These are phyloP conservation scores for Collichthys lucidus DNA, from an alignment of 2,113 vertebrate species.

Conservation along the genomic window DNA sequence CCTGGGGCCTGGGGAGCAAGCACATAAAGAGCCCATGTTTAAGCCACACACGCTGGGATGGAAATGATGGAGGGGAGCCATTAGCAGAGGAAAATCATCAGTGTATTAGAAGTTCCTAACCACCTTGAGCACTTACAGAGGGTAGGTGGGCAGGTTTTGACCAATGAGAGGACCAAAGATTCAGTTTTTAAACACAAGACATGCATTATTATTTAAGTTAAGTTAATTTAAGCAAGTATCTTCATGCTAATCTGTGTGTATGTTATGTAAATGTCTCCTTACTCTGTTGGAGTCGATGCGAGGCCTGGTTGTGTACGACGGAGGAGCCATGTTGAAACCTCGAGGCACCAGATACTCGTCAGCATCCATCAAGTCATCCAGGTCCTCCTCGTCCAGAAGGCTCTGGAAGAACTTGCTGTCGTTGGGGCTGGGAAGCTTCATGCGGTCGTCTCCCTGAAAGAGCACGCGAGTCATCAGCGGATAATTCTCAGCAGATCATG, in stretches of 20 bases:
- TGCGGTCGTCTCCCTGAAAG: constrained; percentile 93
- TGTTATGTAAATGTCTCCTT: constrained; percentile 68
- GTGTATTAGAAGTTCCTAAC: constrained; percentile 54
- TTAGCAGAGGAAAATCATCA: constrained; percentile 59
- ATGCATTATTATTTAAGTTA: background rate
- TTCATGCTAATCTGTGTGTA: background rate
- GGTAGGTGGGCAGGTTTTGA: constrained; percentile 6
- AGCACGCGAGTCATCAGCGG: background rate
- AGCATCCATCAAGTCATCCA: constrained; percentile 97
- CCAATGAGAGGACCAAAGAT: background rate
- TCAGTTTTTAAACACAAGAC: background rate
- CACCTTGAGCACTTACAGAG: constrained; percentile 61
- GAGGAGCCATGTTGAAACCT: constrained; percentile 74
- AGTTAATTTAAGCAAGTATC: background rate
- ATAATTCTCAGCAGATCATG: background rate
- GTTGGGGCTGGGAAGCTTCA: constrained; percentile 97
- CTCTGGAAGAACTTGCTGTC: constrained; percentile 99
- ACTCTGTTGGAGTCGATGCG: constrained; percentile 94
- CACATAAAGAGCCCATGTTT: constrained; percentile 52
- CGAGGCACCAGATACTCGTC: constrained; percentile 97
- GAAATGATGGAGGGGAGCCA: constrained; percentile 66
- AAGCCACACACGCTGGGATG: constrained; percentile 47
- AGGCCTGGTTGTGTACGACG: constrained; percentile 88
- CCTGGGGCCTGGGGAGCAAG: constrained; percentile 55
- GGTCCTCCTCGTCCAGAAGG: constrained; percentile 95